Evolutionary conservation across 2,113 vertebrate species (phyloP).

Genomic region (Paracanthobrama guichenoti): DNA sequence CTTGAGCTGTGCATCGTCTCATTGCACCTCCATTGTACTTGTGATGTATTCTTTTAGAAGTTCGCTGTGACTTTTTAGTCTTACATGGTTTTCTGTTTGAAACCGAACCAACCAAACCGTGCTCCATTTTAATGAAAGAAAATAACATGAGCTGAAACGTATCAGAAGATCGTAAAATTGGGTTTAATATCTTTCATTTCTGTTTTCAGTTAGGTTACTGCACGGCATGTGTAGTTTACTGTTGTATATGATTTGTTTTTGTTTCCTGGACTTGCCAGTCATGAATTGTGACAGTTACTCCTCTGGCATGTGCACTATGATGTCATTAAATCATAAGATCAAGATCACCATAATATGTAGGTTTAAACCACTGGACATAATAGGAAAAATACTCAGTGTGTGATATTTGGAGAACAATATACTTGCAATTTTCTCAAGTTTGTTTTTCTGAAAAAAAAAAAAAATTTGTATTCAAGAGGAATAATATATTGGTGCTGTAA

Average conservation of each 20-base stretch:
- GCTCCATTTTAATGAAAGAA: neutral
- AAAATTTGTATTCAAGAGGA: constrained; percentile 24
- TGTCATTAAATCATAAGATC: neutral
- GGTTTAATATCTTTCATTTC: neutral
- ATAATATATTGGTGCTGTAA: constrained; percentile 40
- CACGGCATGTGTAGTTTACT: neutral
- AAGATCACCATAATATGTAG: neutral
- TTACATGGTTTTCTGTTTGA: constrained; percentile 1
- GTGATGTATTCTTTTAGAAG: neutral
- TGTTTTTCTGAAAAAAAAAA: neutral
- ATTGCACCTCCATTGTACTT: constrained; percentile 1
- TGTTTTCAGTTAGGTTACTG: neutral
- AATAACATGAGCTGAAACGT: neutral
- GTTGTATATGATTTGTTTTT: constrained; percentile 2
- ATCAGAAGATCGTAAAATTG: neutral
- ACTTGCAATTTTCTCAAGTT: neutral
- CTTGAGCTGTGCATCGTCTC: neutral
- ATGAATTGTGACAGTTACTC: neutral
- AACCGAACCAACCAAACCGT: neutral
- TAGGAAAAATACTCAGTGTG: neutral
- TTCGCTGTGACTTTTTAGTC: neutral
- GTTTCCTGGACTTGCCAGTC: neutral
- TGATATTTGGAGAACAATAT: neutral
- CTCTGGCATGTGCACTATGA: constrained; percentile 16
- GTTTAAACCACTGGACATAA: constrained; percentile 6